Conservation (phyloP, 2,797 vertebrate genomes). For the Geotria australis region DNA sequence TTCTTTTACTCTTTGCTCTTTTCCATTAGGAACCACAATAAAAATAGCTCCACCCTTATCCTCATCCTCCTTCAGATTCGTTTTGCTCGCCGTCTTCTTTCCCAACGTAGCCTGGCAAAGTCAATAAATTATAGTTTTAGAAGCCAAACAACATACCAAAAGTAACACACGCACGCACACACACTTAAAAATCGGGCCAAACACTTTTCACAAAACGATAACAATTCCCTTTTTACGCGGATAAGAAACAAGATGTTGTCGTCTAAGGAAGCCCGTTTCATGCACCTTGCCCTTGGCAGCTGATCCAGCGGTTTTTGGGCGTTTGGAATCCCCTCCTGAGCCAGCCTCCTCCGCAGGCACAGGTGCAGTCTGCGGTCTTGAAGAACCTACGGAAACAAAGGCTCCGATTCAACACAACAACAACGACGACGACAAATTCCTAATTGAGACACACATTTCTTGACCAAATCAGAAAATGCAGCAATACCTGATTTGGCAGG, state of each 20-base stretch:
- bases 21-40: slow-evolving; percentile 46
- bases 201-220: background rate
- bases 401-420: background rate
- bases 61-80: slow-evolving; percentile 48
- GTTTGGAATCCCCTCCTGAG: slow-evolving; percentile 45
- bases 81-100: slow-evolving; percentile 52
- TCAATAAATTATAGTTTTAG: background rate
- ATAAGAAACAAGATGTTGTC: no score
- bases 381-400: slow-evolving; percentile 7
- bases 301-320: slow-evolving; percentile 23
- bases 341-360: slow-evolving; percentile 8
- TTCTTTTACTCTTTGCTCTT: slow-evolving; percentile 81
- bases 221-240: no score
- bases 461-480: no score
- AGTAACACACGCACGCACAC: background rate
- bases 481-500: no score
- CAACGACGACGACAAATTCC: background rate
- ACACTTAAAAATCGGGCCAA: background rate
- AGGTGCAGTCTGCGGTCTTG: slow-evolving; percentile 7
- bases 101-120: slow-evolving; percentile 21
- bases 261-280: no score
- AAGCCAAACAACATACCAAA: slow-evolving; percentile 1
- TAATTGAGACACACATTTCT: no score
- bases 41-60: slow-evolving; percentile 72
- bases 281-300: slow-evolving; percentile 49